A percentile compares a stretch with the other conserved stretches of the same genome.
Conservation (phyloP, 2,888 invertebrate species). For the Lithophane semibrunnea region DNA sequence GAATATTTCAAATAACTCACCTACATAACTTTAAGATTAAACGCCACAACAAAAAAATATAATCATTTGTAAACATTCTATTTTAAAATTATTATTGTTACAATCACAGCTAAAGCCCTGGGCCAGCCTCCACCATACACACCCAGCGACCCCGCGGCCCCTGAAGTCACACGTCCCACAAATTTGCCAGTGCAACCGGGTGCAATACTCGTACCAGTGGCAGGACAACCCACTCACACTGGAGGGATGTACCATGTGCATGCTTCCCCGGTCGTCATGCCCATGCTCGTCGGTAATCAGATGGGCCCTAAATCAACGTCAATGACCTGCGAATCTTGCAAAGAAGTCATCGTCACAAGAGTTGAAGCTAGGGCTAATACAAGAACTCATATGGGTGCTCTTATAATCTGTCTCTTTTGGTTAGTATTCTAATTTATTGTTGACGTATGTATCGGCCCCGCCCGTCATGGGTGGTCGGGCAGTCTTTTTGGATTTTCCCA, state of each 20-base stretch:
- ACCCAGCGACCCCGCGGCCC: background rate
- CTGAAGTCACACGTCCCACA: background rate
- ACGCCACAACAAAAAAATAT: background rate
- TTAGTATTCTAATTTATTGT: slow-evolving; percentile 8
- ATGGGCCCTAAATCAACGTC: slow-evolving; percentile 21
- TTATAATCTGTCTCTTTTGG: slow-evolving; percentile 17
- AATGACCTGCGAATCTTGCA: slow-evolving; percentile 21
- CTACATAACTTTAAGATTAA: background rate
- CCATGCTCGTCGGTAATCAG: slow-evolving; percentile 34
- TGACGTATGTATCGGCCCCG: background rate
- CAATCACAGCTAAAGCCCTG: slow-evolving; percentile 45
- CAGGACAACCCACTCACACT: slow-evolving; percentile 9
- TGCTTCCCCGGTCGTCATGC: slow-evolving; percentile 4
- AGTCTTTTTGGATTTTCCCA: background rate
- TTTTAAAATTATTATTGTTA: background rate
- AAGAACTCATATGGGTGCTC: slow-evolving; percentile 21
- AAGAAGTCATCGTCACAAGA: slow-evolving; percentile 27
- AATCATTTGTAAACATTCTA: background rate
- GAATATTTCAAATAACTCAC: background rate
- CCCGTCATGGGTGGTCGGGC: background rate
- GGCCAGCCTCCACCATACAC: slow-evolving; percentile 69
- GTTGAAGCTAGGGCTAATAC: slow-evolving; percentile 23
- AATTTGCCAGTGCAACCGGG: background rate
- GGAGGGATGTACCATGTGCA: slow-evolving; percentile 24
- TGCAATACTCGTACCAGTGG: slow-evolving; percentile 5